Base-by-base conservation (phyloP, 2,888 invertebrate species). In the Tenodera sinensis region DNA sequence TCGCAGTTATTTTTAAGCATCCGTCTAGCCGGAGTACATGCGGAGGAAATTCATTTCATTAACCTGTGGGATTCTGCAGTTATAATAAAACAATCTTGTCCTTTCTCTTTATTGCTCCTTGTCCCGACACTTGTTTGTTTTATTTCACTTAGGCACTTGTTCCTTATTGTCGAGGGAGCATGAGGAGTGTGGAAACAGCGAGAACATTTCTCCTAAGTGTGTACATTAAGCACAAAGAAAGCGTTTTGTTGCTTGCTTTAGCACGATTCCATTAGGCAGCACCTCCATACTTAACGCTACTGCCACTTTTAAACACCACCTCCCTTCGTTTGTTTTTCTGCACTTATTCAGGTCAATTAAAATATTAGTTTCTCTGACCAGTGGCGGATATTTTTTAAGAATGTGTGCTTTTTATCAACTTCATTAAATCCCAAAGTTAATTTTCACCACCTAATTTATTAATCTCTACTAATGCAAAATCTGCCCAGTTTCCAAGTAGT, bases 261-360 rank as follows among this genome's bases (percentile, higher is more conserved):
- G 88, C 88, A 88, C 88, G 88, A 81, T 83, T 88, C 88, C 88
- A 88, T 88, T 88, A 88, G 86, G 20, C n/a, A 47, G 20, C n/a
- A 47, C 28, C 47, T 15, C 42, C 8, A 85, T 54, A 42, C 54
- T 20, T 47, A 84, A 27, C 81, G 81, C 81, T 54, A 54, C 54
- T 71, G 54, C 54, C 54, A 71, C 54, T 71, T 71, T 71, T 71
- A 71, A 71, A 71, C 54, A 71, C 54, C 54, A 71, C 54, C 54
- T 71, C 54, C 20, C 54, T 71, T 20, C 54, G 54, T 71, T 71
- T 71, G 54, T 71, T 71, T 71, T 71, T 71, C 54, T 71, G 54
- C 54, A 6, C 54, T 71, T 71, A 71, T 71, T 71, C 30, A 83
- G 89, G 89, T 86, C 89, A 89, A 89, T 87, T 86, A 89, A 83